Conservation (phyloP, 2,797 vertebrate genomes). For the Champsocephalus gunnari region DNA sequence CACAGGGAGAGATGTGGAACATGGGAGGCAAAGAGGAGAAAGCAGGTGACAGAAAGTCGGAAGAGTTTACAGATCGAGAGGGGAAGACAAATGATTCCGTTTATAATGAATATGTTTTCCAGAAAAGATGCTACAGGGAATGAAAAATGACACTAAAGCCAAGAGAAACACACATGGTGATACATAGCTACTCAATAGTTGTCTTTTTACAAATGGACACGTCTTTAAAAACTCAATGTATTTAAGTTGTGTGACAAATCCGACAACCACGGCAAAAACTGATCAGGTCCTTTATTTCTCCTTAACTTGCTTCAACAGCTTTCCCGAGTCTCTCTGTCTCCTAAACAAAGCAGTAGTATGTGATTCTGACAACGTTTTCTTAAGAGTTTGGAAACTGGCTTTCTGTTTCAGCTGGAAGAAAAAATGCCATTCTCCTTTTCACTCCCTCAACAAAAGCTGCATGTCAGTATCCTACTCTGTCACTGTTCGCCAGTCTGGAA, state of each 20-base stretch:
- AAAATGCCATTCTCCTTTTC: conserved; percentile 47
- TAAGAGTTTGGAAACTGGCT: conserved; percentile 27
- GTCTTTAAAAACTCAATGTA: neutral
- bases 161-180: neutral
- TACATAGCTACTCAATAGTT: neutral
- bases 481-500: conserved; percentile 59
- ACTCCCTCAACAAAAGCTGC: conserved; percentile 64
- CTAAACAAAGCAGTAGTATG: neutral
- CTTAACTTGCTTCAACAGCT: neutral
- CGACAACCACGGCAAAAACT: conserved; percentile 2
- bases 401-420: conserved; percentile 46
- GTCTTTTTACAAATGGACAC: neutral
- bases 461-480: conserved; percentile 62
- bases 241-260: conserved; percentile 8
- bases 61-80: neutral
- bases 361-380: neutral
- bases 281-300: neutral
- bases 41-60: neutral
- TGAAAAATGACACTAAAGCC: neutral
- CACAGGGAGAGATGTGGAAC: conserved; percentile 23
- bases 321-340: neutral
- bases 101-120: neutral
- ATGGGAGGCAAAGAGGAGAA: neutral
- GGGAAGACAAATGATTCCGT: neutral
- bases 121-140: neutral